These are phyloP conservation scores for Apus apus DNA, from an alignment of 2,113 vertebrate species.

Conservation along the genomic window DNA sequence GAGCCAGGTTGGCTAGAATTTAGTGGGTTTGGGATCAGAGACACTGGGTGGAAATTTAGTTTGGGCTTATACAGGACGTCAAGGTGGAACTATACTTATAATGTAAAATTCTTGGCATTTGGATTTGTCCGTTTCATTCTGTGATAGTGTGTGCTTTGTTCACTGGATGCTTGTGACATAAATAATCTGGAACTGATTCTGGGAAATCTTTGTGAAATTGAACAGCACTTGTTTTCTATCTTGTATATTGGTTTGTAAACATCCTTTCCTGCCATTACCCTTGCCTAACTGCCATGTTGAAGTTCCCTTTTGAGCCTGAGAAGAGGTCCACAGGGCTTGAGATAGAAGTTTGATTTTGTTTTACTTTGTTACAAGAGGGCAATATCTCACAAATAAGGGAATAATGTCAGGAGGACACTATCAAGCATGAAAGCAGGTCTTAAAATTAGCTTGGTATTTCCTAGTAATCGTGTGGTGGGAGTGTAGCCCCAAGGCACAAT, in stretches of 20 bases:
- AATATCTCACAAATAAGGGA: neutral
- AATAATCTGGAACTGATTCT: neutral
- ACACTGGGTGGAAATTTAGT: neutral
- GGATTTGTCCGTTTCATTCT: neutral
- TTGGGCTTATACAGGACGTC: neutral
- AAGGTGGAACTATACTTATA: neutral
- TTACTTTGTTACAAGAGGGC: neutral
- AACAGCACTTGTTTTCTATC: neutral
- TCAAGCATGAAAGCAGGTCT: slow-evolving; percentile 7
- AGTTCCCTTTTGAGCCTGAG: neutral
- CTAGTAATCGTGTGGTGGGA: neutral
- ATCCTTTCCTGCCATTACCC: neutral
- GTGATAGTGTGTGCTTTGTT: neutral
- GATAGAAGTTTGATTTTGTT: neutral
- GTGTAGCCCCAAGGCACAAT: slow-evolving; percentile 14
- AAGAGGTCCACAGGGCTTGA: neutral
- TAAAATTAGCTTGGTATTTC: slow-evolving; percentile 46
- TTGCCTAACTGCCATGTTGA: neutral
- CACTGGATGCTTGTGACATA: neutral
- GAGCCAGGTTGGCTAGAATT: neutral
- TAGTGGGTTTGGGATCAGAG: neutral
- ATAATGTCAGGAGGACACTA: neutral
- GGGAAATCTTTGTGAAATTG: neutral
- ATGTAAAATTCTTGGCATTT: neutral
- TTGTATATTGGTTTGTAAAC: neutral